Evolutionary conservation across 2,888 invertebrate species (phyloP), one percentile per base, ranked within the genome.

Genomic region (Caenorhabditis virilis): DNA sequence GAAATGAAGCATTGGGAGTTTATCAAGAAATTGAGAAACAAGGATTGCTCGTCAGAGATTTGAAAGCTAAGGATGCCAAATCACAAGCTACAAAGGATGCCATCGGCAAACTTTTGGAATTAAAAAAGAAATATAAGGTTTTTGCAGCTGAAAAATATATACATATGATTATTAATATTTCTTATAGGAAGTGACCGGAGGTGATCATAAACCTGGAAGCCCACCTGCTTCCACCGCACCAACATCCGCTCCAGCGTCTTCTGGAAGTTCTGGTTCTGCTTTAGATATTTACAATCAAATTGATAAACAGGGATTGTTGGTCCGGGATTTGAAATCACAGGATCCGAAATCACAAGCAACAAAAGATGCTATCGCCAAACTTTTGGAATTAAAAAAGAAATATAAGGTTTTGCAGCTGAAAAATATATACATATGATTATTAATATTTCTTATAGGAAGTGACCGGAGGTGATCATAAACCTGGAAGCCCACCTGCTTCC

Each of bases 81-180:
- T 85, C 85, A 84, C 85, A 58, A 27, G 63, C 39, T 15, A 54
- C 68, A 11, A 62, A 67, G 11, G 56, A 65, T 41, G 88, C 87
- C 69, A 88, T 89, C 1, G 86, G 88, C 74, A 77, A 75, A 27
- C 84, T 93, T 1, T 83, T 92, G 18, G 86, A 87, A n/a, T 84
- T 92, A 1, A 93, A 93, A 84, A 86, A 87, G 0, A 88, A 91
- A 66, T 93, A 89, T 85, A 93, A 92, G n/a, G n/a, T n/a, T n/a
- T n/a, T n/a, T n/a, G n/a, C n/a, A n/a, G n/a, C n/a, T n/a, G n/a
- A n/a, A n/a, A n/a, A n/a, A n/a, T n/a, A n/a, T n/a, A n/a, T n/a
- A n/a, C n/a, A n/a, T n/a, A n/a, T n/a, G n/a, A n/a, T n/a, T n/a
- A n/a, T n/a, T n/a, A n/a, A n/a, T n/a, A n/a, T n/a, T n/a, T n/a